These are phyloP conservation scores for Taenaris catops DNA, from an alignment of 2,888 invertebrate species.

Conservation along the genomic window DNA sequence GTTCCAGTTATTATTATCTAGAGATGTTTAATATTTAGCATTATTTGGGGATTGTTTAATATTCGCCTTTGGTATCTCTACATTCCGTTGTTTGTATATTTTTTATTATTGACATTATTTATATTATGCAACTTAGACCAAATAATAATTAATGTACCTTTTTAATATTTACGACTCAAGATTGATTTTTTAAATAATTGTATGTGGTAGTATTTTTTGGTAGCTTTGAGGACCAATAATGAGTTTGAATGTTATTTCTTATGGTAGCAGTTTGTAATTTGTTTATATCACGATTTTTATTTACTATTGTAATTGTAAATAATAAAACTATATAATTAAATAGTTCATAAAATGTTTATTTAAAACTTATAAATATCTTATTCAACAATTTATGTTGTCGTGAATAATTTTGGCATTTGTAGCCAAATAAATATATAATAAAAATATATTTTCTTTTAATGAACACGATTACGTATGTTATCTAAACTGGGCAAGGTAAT, in stretches of 20 bases:
- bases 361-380: conserved; percentile 29
- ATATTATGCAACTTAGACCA: conserved; percentile 76
- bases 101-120: conserved; percentile 70
- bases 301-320: conserved; percentile 71
- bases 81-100: conserved; percentile 78
- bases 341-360: conserved; percentile 44
- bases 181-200: conserved; percentile 53
- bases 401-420: conserved; percentile 25
- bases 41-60: conserved; percentile 52
- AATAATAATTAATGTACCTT: conserved; percentile 80
- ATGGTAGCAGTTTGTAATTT: conserved; percentile 65
- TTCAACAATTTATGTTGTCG: conserved; percentile 26
- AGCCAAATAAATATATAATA: conserved; percentile 24
- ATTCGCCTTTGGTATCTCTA: conserved; percentile 69
- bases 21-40: conserved; percentile 69
- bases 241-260: conserved; percentile 67
- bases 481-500: conserved; percentile 88
- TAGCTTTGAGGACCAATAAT: conserved; percentile 76
- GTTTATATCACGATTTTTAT: conserved; percentile 63
- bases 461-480: conserved; percentile 22
- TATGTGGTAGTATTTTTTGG: conserved; percentile 64
- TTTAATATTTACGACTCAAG: conserved; percentile 58
- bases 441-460: conserved; percentile 21
- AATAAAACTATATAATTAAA: conserved; percentile 71
- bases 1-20: conserved; percentile 68